phyloP scores from a whole-genome alignment of 1,140 invertebrate genomes.

The Thrips palmi region DNA sequence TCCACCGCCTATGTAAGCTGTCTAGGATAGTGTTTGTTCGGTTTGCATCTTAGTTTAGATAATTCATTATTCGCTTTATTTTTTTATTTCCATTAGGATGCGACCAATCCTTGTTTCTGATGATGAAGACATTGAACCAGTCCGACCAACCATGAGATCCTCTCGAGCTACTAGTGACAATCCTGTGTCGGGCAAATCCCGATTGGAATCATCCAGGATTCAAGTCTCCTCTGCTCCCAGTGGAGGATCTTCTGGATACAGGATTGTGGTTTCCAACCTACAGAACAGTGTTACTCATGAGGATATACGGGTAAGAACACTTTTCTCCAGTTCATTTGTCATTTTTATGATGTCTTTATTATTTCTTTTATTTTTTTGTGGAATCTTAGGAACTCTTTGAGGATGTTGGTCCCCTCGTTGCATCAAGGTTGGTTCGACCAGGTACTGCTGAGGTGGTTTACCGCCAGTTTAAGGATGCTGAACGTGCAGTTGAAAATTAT shows the following conservation, averaged over 20 bases:
- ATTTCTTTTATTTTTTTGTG: slow-evolving; percentile 1
- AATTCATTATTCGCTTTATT: too few species aligned
- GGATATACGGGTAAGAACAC: slow-evolving; percentile 54
- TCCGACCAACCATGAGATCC: too few species aligned
- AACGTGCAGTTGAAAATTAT: slow-evolving; percentile 75
- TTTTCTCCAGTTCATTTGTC: slow-evolving; percentile 9
- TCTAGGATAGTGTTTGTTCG: too few species aligned
- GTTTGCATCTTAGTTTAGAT: too few species aligned
- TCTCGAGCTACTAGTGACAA: too few species aligned
- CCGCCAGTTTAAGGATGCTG: slow-evolving; percentile 62
- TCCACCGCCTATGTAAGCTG: too few species aligned
- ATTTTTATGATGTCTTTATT: background rate
- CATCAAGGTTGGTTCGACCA: slow-evolving; percentile 62
- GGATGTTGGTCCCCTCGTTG: slow-evolving; percentile 69
- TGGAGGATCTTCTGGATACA: slow-evolving; percentile 34
- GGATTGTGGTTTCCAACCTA: slow-evolving; percentile 75
- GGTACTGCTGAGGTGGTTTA: slow-evolving; percentile 83
- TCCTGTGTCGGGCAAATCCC: too few species aligned
- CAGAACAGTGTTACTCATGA: slow-evolving; percentile 66
- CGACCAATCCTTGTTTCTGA: too few species aligned
- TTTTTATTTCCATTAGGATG: too few species aligned
- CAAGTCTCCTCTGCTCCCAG: too few species aligned
- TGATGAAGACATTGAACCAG: too few species aligned
- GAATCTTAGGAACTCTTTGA: slow-evolving; percentile 66
- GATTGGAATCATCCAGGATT: too few species aligned